Evolutionary conservation across 64 coral and sea anemone genomes (phyloP), one percentile per base, ranked within the genome.

Genomic region (Anthopleura sola): DNA sequence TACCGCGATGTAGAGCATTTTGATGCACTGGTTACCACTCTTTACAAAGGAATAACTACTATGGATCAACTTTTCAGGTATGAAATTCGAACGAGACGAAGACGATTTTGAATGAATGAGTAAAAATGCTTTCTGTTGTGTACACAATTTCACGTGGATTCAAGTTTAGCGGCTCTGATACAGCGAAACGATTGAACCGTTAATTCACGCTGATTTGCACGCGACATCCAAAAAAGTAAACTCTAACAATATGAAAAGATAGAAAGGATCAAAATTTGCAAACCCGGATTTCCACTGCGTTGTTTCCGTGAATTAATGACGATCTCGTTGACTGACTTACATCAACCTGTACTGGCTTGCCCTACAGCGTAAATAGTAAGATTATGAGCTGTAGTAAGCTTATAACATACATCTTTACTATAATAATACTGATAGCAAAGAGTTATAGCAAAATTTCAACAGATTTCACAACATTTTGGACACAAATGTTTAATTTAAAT

Each of bases 21-120:
- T 46, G 86, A 92, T 84, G 90, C 90, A 37, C 84, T 95, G 23
- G 82, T 90, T 46, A 94, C 84, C 49, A 87, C 97, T 40, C 77
- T 94, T 3, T 89, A 92, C 60, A 91, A 95, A 55, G 93, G 97
- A 49, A 89, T 95, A 92, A 90, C 83, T 34, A 99, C 97, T 9
- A 85, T 99, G 90, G 97, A 99, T 75, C 93, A 99, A 74, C 86
- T 95, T 51, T 99, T 99, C 78, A 99, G 93, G 97, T 99, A 79
- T 75, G 93, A 87, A n/a, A 64, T 51, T 48, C 32, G 7, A 69
- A 33, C 55, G 9, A 31, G 11, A 79, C 19, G 36, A 37, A 37
- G 9, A 49, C 26, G 51, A 9, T 62, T 56, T 24, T 49, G 71
- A 76, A 49, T 87, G 40, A 36, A 37, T 44, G 17, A 64, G 39